Evolutionary conservation across 2,888 invertebrate species (phyloP), one percentile per base, ranked within the genome.

Genomic region (Diaphora mendica): DNA sequence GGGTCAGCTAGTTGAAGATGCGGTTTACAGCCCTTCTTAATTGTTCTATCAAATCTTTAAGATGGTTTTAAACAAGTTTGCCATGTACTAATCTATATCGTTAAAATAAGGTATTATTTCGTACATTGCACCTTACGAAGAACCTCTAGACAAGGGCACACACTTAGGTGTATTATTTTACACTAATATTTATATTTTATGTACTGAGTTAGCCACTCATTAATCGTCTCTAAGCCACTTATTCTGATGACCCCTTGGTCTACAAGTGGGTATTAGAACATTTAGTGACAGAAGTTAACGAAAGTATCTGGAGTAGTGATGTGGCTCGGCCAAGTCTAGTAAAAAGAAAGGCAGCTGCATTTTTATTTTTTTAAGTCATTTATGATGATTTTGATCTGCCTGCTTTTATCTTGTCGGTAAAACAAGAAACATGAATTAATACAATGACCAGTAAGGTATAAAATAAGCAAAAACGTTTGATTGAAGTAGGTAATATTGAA

Each of bases 171-270:
- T 65, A n/a, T 42, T 7, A 65, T 65, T 65, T 39, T n/a, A 59
- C 4, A 26, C 39, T 35, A 11, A 51, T 70, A 64, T 44, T 20
- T 30, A 15, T 23, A 33, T n/a, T 44, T 64, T 33, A 17, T 64
- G 5, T 30, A 17, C 48, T 9, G 30, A 48, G 30, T 4, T 33
- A 70, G 59, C 42, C 33, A 20, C 30, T 7, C 30, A 64, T 64
- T 64, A 64, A 70, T 64, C 7, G 26, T 33, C 64, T 4, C n/a
- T 70, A 35, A 70, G 70, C 48, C n/a, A 15, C 64, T 70, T 48
- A 30, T 8, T 44, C 44, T 67, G 30, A 44, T 3, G 20, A 30
- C 30, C 5, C 66, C 66, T 67, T 44, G 39, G n/a, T 3, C 8
- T 17, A 7, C 30, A 26, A 66, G 26, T 8, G 44, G 44, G 44